phyloP scores from a whole-genome alignment of 2,113 vertebrate species.

The Phalacrocorax carbo region DNA sequence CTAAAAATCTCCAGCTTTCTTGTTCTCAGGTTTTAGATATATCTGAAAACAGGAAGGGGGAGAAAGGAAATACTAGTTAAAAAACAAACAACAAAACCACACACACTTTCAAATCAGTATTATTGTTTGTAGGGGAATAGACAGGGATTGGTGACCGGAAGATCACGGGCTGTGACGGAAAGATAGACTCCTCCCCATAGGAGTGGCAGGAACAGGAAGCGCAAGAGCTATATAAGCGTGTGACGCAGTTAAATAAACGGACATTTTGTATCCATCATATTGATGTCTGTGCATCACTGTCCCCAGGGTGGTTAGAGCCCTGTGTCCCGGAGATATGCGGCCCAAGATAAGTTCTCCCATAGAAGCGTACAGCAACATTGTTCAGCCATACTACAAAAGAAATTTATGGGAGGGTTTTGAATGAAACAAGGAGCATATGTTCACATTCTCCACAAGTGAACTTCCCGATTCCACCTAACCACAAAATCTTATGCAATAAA shows the following conservation, averaged over 20 bases:
- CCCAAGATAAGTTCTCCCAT: too few species aligned
- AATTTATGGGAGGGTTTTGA: background rate
- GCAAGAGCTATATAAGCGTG: too few species aligned
- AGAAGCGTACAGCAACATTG: too few species aligned
- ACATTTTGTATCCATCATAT: too few species aligned
- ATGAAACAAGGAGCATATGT: background rate
- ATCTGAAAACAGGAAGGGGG: background rate
- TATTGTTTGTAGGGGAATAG: background rate
- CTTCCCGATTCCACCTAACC: background rate
- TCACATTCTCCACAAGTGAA: background rate
- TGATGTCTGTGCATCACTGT: too few species aligned
- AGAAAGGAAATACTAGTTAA: background rate
- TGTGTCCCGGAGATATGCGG: too few species aligned
- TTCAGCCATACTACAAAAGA: background rate
- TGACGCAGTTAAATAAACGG: too few species aligned
- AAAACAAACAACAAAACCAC: background rate
- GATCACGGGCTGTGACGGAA: too few species aligned
- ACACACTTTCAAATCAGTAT: background rate
- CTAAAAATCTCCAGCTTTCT: background rate
- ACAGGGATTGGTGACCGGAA: too few species aligned
- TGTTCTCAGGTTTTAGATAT: background rate
- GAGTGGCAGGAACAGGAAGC: too few species aligned
- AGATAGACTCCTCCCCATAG: too few species aligned
- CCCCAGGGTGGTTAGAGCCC: too few species aligned
- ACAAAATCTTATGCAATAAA: background rate